Percentiles rank a stretch among this genome's conserved stretches.
Conservation (phyloP, 2,888 invertebrate genomes). For the Tetrapedia diversipes region DNA sequence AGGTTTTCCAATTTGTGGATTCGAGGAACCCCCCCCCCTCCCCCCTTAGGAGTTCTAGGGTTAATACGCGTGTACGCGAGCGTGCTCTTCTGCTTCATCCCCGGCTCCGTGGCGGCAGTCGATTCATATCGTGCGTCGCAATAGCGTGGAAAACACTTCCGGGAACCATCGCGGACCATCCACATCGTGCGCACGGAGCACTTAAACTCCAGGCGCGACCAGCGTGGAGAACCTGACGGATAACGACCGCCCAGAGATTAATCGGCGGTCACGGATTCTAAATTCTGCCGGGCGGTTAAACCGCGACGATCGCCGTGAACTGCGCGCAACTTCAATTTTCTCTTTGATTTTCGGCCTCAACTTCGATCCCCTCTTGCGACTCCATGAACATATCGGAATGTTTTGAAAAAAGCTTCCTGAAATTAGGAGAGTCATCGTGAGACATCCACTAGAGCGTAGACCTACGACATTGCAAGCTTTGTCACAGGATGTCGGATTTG, state of each 20-base stretch:
- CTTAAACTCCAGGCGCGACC: constrained; percentile 72
- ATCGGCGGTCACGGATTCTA: constrained; percentile 76
- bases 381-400: too few relatives aligned
- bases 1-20: too few relatives aligned
- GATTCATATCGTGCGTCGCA: constrained; percentile 66
- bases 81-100: constrained; percentile 24
- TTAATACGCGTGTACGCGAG: too few relatives aligned
- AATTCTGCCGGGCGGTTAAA: constrained; percentile 73
- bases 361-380: constrained; percentile 11
- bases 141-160: constrained; percentile 68
- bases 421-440: too few relatives aligned
- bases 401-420: too few relatives aligned
- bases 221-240: constrained; percentile 74
- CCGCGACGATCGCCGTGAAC: constrained; percentile 61
- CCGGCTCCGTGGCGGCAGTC: constrained; percentile 42
- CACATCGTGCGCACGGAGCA: constrained; percentile 65
- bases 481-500: too few relatives aligned
- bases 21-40: too few relatives aligned
- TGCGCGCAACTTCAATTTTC: constrained; percentile 56
- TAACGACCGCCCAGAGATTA: constrained; percentile 76
- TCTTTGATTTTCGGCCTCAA: constrained; percentile 5
- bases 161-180: constrained; percentile 67
- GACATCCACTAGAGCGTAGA: too few relatives aligned
- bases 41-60: too few relatives aligned
- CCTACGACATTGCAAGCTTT: too few relatives aligned